Evolutionary conservation across 2,113 vertebrate genomes (phyloP).

Genomic region (Toxostoma redivivum): DNA sequence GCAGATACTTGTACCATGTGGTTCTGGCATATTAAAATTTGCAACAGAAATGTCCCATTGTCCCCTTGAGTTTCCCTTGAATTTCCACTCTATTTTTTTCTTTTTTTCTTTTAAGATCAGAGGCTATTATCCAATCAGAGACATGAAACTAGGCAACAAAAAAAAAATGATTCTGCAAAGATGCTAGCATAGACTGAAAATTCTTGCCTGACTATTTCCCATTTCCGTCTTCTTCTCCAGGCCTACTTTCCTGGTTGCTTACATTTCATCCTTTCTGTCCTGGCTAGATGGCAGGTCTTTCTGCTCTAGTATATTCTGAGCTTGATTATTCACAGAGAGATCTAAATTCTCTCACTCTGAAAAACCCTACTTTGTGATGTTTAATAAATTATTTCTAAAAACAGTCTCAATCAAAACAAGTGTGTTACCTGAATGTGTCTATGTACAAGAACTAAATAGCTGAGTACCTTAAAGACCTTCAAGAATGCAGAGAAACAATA

Average conservation of each 20-base stretch:
- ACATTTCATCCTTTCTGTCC: background rate
- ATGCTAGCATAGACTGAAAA: background rate
- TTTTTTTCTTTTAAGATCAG: background rate
- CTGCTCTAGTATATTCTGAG: background rate
- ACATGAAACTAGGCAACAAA: background rate
- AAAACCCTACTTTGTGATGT: background rate
- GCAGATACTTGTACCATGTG: background rate
- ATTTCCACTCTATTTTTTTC: background rate
- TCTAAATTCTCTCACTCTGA: background rate
- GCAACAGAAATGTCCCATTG: background rate
- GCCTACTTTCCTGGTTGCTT: background rate
- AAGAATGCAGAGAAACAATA: background rate
- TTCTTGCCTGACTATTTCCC: background rate
- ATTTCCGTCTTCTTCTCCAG: background rate
- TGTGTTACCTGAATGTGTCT: background rate
- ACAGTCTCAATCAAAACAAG: background rate
- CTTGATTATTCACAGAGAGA: background rate
- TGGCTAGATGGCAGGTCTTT: background rate
- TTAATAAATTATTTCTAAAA: background rate
- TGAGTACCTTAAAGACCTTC: background rate
- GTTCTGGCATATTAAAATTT: background rate
- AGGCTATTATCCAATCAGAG: background rate
- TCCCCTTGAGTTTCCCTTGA: background rate
- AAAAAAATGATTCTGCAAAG: background rate
- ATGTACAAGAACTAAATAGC: background rate